Conservation (phyloP, 2,888 invertebrate genomes). For the Hirtodrosophila histrioides region DNA sequence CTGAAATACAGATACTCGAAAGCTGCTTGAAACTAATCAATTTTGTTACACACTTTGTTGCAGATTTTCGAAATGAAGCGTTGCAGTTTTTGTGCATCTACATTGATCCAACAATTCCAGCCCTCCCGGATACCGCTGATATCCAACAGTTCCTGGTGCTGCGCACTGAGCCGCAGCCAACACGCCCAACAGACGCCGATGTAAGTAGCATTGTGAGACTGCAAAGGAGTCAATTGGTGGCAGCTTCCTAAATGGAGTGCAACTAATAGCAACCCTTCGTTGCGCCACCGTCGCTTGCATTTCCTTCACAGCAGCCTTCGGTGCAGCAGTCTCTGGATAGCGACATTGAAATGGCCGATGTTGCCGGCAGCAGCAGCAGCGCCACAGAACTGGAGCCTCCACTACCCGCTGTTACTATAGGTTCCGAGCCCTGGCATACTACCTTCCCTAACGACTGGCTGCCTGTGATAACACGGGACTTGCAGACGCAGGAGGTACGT, state of each 20-base stretch:
- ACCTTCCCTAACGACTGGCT: constrained; percentile 92
- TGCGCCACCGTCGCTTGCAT: constrained; percentile 41
- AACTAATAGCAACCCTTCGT: constrained; percentile 49
- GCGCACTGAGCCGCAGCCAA: constrained; percentile 51
- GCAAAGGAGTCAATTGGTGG: no score
- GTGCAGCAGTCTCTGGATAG: constrained; percentile 84
- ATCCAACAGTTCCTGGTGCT: constrained; percentile 77
- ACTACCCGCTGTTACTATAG: constrained; percentile 85
- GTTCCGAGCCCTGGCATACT: constrained; percentile 87
- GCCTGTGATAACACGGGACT: constrained; percentile 93
- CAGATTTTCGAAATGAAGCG: constrained; percentile 79
- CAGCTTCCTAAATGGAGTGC: neutral
- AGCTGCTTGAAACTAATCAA: neutral
- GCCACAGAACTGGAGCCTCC: constrained; percentile 59
- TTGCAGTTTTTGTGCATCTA: constrained; percentile 74
- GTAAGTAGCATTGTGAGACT: constrained; percentile 36
- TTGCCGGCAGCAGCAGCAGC: constrained; percentile 46
- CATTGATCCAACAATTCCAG: constrained; percentile 73
- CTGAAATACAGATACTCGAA: no score
- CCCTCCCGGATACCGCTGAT: constrained; percentile 60
- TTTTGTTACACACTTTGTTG: neutral
- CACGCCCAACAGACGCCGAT: constrained; percentile 27
- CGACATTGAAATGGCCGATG: constrained; percentile 83
- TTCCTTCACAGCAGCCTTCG: constrained; percentile 37
- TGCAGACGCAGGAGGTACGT: constrained; percentile 87